A percentile compares a stretch with the other conserved stretches of the same genome.
phyloP scores from a whole-genome alignment of 2,797 vertebrate genomes.

The Cuculus canorus region DNA sequence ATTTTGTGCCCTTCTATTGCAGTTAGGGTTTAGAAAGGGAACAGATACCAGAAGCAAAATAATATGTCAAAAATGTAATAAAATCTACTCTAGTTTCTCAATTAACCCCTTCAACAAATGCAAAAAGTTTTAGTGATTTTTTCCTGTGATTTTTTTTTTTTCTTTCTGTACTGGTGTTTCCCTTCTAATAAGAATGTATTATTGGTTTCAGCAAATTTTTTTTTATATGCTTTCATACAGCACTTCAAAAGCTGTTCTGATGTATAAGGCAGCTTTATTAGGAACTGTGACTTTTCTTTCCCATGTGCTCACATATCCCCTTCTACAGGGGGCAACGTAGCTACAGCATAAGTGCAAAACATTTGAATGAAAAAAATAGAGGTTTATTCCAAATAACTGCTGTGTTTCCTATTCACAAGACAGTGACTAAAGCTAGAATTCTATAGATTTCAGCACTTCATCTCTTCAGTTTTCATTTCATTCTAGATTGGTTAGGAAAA shows the following conservation, averaged over 20 bases:
- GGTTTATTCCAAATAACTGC: not conserved
- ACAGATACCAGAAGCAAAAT: not conserved
- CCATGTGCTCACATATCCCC: not conserved
- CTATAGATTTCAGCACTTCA: not conserved
- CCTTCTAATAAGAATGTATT: not conserved
- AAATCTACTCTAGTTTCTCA: not conserved
- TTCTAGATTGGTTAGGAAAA: not conserved
- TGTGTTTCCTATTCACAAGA: not conserved
- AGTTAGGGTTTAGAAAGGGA: not conserved
- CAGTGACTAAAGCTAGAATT: conserved; percentile 8
- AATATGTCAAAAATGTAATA: not conserved
- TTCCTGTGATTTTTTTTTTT: not conserved
- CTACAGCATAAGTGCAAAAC: not conserved
- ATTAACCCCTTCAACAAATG: not conserved
- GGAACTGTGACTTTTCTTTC: not conserved
- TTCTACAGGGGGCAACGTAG: not conserved
- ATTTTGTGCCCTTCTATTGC: not conserved
- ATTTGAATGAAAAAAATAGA: not conserved
- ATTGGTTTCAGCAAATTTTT: not conserved
- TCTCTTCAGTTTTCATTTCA: conserved; percentile 9
- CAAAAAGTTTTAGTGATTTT: not conserved
- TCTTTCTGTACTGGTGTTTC: not conserved
- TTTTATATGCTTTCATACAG: not conserved
- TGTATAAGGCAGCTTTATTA: not conserved
- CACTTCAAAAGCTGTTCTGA: not conserved